Conservation (phyloP, 2,888 invertebrate genomes). For the Drosophila planitibia region DNA sequence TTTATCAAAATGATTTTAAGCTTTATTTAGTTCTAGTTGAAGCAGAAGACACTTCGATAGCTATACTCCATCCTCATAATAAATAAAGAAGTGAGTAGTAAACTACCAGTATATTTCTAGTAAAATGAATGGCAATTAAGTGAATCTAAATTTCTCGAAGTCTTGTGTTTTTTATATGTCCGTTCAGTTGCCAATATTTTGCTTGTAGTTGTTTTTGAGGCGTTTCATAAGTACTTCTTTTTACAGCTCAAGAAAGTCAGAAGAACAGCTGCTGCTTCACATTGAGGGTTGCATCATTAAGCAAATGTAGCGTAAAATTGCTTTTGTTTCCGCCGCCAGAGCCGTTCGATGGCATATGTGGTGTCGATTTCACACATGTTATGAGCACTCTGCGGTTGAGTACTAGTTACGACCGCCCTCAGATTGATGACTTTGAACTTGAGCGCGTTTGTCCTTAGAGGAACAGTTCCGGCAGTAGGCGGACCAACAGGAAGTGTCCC, state of each 20-base stretch:
- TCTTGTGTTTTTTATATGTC: neutral
- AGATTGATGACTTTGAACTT: slow-evolving; percentile 66
- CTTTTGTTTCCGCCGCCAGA: slow-evolving; percentile 66
- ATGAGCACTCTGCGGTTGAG: slow-evolving; percentile 66
- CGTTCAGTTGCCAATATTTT: neutral
- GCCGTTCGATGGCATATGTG: slow-evolving; percentile 56
- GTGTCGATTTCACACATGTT: slow-evolving; percentile 83
- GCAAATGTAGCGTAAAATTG: slow-evolving; percentile 77
- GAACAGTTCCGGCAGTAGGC: slow-evolving; percentile 60
- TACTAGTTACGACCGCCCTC: slow-evolving; percentile 40
- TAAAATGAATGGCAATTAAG: neutral
- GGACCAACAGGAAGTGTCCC: slow-evolving; percentile 52
- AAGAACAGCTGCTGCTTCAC: slow-evolving; percentile 41
- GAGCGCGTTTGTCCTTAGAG: slow-evolving; percentile 45
- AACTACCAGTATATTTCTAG: neutral
- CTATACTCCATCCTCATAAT: neutral
- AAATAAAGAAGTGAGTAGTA: neutral
- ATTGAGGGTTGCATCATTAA: slow-evolving; percentile 66
- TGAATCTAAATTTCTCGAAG: neutral
- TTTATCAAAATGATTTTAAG: neutral
- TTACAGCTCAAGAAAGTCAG: slow-evolving; percentile 14
- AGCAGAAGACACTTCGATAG: slow-evolving; percentile 15
- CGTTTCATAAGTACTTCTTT: slow-evolving; percentile 20
- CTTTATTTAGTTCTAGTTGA: neutral
- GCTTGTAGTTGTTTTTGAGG: neutral